phyloP scores from a whole-genome alignment of 2,113 vertebrate species.

The Puntigrus tetrazona region DNA sequence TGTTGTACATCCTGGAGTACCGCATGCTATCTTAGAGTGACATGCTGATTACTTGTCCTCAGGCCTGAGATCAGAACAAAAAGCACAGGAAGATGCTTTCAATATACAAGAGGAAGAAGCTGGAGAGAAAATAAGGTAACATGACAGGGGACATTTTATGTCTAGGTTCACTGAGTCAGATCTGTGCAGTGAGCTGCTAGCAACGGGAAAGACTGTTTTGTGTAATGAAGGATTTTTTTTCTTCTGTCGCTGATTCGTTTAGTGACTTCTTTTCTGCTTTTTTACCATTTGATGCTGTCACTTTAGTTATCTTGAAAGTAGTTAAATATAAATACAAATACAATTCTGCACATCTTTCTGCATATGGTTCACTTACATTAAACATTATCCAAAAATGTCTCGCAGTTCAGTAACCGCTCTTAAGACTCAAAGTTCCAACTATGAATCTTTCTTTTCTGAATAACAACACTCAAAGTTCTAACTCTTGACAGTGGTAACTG shows the following conservation, averaged over 20 bases:
- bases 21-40: constrained; percentile 13
- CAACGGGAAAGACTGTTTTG: background rate
- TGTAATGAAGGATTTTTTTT: background rate
- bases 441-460: background rate
- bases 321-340: background rate
- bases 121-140: constrained; percentile 9
- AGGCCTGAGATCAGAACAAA: background rate
- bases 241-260: background rate
- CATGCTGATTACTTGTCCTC: constrained; percentile 12
- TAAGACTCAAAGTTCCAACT: background rate
- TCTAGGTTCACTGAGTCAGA: background rate
- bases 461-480: background rate
- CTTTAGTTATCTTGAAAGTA: background rate
- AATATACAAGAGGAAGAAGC: constrained; percentile 7
- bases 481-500: background rate
- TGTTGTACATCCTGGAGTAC: constrained; percentile 12
- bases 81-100: constrained; percentile 8
- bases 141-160: constrained; percentile 3
- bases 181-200: constrained; percentile 5
- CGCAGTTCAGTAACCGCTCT: background rate
- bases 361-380: background rate
- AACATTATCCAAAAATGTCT: background rate
- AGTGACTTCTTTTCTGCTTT: background rate
- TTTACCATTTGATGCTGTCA: background rate
- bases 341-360: too few relatives aligned